Percentiles rank a stretch among this genome's conserved stretches.
These are phyloP conservation scores for Sapayoa aenigma DNA, from an alignment of 2,113 vertebrate species.

Conservation along the genomic window DNA sequence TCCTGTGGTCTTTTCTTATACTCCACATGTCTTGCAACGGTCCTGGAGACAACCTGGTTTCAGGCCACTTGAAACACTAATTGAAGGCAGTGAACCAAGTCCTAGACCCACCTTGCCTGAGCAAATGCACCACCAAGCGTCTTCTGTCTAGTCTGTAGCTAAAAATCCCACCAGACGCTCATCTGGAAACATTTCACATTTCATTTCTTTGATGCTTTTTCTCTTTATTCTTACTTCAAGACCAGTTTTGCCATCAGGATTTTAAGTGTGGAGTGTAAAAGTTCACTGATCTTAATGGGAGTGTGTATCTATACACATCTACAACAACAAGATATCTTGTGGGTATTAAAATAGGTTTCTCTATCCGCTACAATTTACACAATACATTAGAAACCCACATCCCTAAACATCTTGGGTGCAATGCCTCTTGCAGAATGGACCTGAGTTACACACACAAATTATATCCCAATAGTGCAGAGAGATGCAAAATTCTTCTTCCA, in stretches of 20 bases:
- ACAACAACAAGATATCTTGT: neutral
- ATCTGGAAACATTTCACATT: neutral
- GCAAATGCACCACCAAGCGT: neutral
- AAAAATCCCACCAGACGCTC: neutral
- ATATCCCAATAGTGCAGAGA: neutral
- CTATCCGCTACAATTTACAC: neutral
- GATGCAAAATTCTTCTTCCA: neutral
- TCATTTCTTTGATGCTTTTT: neutral
- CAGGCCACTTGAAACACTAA: neutral
- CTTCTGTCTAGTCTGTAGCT: neutral
- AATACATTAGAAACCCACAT: neutral
- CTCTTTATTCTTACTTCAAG: neutral
- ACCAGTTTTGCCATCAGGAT: neutral
- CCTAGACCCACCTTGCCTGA: neutral
- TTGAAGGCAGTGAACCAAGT: neutral
- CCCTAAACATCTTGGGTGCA: neutral
- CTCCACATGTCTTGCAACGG: neutral
- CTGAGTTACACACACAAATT: neutral
- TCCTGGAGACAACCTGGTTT: neutral
- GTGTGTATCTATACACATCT: neutral
- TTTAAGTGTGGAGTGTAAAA: neutral
- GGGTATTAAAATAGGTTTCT: neutral
- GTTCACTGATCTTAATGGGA: neutral
- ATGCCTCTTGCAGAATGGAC: neutral
- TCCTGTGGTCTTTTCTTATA: neutral